phyloP scores from a whole-genome alignment of 2,888 invertebrate genomes.

The Acleris sparsana region DNA sequence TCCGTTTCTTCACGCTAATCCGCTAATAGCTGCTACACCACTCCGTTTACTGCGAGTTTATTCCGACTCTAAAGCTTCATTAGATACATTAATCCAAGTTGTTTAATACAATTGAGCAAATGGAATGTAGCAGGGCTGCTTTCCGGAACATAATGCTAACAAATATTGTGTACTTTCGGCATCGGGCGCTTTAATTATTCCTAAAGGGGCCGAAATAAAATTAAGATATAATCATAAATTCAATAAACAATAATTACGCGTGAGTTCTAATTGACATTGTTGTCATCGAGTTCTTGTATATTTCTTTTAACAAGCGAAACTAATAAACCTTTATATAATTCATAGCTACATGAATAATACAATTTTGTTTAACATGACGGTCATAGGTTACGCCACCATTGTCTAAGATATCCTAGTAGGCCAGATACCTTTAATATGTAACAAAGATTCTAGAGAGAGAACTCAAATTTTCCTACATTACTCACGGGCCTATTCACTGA shows the following conservation, averaged over 20 bases:
- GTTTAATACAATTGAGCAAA: slow-evolving; percentile 36
- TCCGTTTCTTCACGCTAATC: slow-evolving; percentile 4
- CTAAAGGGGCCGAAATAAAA: no score
- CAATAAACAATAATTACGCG: no score
- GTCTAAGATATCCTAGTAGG: slow-evolving; percentile 5
- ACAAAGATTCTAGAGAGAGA: slow-evolving; percentile 21
- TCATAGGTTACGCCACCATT: slow-evolving; percentile 13
- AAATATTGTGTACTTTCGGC: slow-evolving; percentile 1
- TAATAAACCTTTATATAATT: slow-evolving; percentile 6
- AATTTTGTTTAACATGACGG: slow-evolving; percentile 12
- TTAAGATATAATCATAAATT: no score
- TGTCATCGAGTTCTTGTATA: slow-evolving; percentile 1
- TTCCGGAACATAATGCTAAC: slow-evolving; percentile 1
- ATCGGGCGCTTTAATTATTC: background rate
- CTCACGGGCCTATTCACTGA: slow-evolving; percentile 16
- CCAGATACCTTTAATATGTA: slow-evolving; percentile 14
- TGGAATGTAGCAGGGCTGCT: slow-evolving; percentile 21
- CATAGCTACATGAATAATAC: slow-evolving; percentile 11
- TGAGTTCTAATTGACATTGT: background rate
- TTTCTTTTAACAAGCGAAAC: slow-evolving; percentile 11
- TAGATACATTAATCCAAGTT: slow-evolving; percentile 8
- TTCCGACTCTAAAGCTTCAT: slow-evolving; percentile 19
- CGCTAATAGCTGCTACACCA: slow-evolving; percentile 24
- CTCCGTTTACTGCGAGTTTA: slow-evolving; percentile 3
- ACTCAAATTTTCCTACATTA: slow-evolving; percentile 11